Conservation (phyloP, 2,797 vertebrate species). For the Emys orbicularis region DNA sequence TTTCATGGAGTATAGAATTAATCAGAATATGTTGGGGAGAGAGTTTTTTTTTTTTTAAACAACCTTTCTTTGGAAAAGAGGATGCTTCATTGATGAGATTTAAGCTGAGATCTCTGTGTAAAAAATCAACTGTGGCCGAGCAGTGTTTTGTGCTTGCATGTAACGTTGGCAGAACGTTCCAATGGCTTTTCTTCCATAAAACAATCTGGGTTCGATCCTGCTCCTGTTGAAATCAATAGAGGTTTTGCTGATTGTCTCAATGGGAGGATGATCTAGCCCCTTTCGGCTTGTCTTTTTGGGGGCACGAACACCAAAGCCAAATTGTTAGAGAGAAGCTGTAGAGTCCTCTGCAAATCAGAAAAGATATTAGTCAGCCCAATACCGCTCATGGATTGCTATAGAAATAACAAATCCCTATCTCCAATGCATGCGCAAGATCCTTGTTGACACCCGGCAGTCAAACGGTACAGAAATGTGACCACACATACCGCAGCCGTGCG, state of each 20-base stretch:
- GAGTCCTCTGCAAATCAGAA: background rate
- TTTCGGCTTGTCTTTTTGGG: conserved; percentile 6
- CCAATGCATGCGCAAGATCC: background rate
- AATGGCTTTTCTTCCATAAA: background rate
- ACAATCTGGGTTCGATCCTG: conserved; percentile 9
- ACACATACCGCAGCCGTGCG: too few relatives aligned
- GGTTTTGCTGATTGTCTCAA: background rate
- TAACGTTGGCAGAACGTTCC: background rate
- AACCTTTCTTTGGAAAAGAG: background rate
- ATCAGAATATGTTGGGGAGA: background rate
- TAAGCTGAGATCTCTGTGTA: background rate
- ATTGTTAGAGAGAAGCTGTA: background rate
- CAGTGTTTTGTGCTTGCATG: background rate
- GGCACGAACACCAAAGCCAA: conserved; percentile 1
- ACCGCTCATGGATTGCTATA: rapidly evolving
- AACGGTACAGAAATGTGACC: background rate
- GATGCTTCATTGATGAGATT: background rate
- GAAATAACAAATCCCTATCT: background rate
- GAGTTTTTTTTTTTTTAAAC: background rate
- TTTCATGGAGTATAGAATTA: background rate
- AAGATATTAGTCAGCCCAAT: background rate
- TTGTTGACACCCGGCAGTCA: background rate
- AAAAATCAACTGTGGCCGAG: background rate
- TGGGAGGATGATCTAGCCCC: background rate
- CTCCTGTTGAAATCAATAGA: conserved; percentile 1